Evolutionary conservation across 1,140 invertebrate species (phyloP), one percentile per base, ranked within the genome.

Genomic region (Aphis craccivora): DNA sequence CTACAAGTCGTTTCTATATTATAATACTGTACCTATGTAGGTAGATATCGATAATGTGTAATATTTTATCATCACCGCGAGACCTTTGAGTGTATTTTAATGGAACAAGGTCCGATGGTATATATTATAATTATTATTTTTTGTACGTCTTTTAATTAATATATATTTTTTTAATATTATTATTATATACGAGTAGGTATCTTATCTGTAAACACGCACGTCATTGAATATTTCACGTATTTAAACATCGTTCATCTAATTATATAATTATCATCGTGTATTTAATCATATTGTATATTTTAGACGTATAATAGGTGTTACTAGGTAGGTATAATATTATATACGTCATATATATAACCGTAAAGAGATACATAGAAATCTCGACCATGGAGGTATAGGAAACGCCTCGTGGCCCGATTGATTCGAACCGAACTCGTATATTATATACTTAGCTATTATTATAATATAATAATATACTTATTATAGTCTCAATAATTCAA

Each of bases 71-170:
- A 40, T 84, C 14, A 8, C 22, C 11, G 25, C 84, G 30, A 88
- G 86, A 48, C 43, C 45, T 88, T 88, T 88, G 30, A 30, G 43
- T 51, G 30, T 88, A 35, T 20, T 88, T 48, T 88, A 88, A 88
- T n/a, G 45, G 86, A 88, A 88, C 86, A 48, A 88, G 86, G 86
- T 84, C 37, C 83, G 37, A 40, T 25, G 22, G 2, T 40, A 23
- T 37, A 9, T 40, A 23, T 37, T 83, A 9, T 40, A 37, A 20
- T 81, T 20, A 20, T 81, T 40, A 23, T 84, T 40, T 40, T 84
- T 84, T 84, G 2, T 84, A 43, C 9, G 22, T 83, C 83, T 40
- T 40, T 40, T 84, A 40, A 25, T 84, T 83, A 40, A 43, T 84
- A 84, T 83, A 84, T 14, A 30, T 84, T 25, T 83, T 84, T 40